These are phyloP conservation scores for Thripadectes ignobilis DNA, from an alignment of 2,797 vertebrate species.

Conservation along the genomic window DNA sequence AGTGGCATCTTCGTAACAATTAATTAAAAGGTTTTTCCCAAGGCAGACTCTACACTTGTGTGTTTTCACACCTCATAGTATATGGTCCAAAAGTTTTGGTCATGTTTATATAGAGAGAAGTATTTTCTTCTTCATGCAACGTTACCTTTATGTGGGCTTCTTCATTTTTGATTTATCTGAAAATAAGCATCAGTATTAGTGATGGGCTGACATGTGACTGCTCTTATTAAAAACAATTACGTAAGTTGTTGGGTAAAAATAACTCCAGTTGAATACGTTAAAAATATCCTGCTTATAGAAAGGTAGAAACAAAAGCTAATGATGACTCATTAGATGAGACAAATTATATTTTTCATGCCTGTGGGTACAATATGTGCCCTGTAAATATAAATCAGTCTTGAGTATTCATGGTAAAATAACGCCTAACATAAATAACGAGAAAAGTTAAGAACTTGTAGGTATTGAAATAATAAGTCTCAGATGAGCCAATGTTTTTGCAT, in stretches of 20 bases:
- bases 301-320: constrained; percentile 31
- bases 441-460: not conserved
- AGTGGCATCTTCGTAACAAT: not conserved
- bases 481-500: not conserved
- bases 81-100: not conserved
- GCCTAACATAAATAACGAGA: not conserved
- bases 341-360: constrained; percentile 18
- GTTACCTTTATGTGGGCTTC: not conserved
- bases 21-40: not conserved
- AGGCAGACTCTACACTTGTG: not conserved
- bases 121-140: not conserved
- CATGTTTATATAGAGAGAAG: not conserved
- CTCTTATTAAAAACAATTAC: not conserved
- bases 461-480: not conserved
- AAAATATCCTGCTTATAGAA: not conserved
- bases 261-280: not conserved
- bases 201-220: not conserved
- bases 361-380: not conserved
- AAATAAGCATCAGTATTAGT: not conserved
- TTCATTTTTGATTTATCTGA: not conserved
- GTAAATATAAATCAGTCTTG: constrained; percentile 17
- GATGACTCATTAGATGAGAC: constrained; percentile 9
- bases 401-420: constrained; percentile 3
- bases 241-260: not conserved
- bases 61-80: not conserved